Evolutionary conservation across 2,797 vertebrate genomes (phyloP), one percentile per base, ranked within the genome.

Genomic region (Rhinella marina): DNA sequence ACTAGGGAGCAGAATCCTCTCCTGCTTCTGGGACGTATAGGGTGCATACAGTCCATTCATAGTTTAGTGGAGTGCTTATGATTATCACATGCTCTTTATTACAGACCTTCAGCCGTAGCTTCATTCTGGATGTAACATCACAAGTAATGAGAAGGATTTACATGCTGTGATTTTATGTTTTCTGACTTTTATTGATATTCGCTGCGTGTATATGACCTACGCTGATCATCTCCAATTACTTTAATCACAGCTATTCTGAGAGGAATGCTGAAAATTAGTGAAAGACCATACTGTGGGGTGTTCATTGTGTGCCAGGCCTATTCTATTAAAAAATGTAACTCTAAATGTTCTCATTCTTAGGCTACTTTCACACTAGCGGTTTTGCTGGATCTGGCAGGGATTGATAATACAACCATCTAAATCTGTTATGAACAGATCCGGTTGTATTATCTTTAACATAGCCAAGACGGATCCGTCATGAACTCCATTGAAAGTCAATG

Each of bases 1-100:
- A 54, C 82, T 54, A 73, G 70, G 68, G 72, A 84, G 21, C 29
- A 61, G 27, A 75, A 27, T 61, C 29, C 17, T 5, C 70, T 41
- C 54, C 27, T 50, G 13, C 11, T 76, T 62, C 23, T 76, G 57
- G 82, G 70, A 84, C 59, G 13, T 76, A 21, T 25, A 3, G 8
- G 10, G 23, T 25, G 48, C 82, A 73, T 61, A 84, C 66, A 41
- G 59, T 73, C 29, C 72, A 75, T 76, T 76, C 83, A 76, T 76
- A 75, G 68, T 41, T 48, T 50, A 27, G 56, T 75, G 82, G n/a
- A 23, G 17, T 3, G 25, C 82, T 73, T 73, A 72, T 84, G 82
- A 84, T 84, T 59, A 84, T 84, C 82, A 84, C 82, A 84, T 84
- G 82, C 25, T 59, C 27, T 73, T 73, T 54, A 84, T 72, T 72